Evolutionary conservation across 2,797 vertebrate species (phyloP), one percentile per base, ranked within the genome.

Genomic region (Fratercula arctica): DNA sequence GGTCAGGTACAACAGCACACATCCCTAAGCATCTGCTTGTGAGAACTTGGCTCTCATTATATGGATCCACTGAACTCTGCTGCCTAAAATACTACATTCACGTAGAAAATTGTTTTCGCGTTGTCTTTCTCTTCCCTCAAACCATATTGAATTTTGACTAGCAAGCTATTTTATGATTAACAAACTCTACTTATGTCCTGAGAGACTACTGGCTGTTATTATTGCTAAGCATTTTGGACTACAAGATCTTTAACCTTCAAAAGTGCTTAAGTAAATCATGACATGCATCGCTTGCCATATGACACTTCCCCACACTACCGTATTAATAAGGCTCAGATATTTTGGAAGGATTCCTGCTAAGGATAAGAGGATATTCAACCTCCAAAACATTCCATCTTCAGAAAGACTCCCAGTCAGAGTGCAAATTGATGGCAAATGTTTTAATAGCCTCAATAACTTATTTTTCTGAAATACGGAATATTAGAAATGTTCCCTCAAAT

Each of bases 271-370:
- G 43, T 79, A 94, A 92, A 95, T 85, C 64, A 72, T 24, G 67
- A 61, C 41, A 77, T 18, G 72, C 77, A 90, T 67, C 17, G 3
- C 26, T 95, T 85, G 80, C 64, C 29, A 5, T 31, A 48, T 33
- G 84, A 95, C 91, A 87, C 64, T 89, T 87, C 72, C 76, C 86
- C 75, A 87, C 21, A 17, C 48, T 16, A 64, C 54, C 75, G 90
- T 59, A 57, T 68, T 95, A 92, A 92, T 70, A 80, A 90, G 81
- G 61, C 50, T 95, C 13, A 83, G 75, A 35, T 0, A 0, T 75
- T 93, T 72, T 89, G 88, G 95, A 97, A 96, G 90, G 84, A 90
- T 83, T 95, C 88, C 91, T 67, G 64, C 60, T 77, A 82, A 85
- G 83, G 77, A 31, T 67, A 67, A 90, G 64, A 75, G 67, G 56